Conservation (phyloP, 1,140 invertebrate species). For the Trichogramma pretiosum region DNA sequence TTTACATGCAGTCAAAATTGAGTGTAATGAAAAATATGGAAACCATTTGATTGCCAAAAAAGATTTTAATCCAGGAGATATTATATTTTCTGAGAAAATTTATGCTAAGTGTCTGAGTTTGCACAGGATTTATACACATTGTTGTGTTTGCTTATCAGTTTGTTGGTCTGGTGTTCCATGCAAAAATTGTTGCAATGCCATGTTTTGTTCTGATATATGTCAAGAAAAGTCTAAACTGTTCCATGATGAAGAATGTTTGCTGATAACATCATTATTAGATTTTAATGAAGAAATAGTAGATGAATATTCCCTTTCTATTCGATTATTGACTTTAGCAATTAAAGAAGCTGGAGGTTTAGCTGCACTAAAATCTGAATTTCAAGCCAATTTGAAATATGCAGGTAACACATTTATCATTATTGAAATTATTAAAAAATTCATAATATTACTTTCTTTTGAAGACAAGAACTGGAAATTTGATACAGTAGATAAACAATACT, state of each 20-base stretch:
- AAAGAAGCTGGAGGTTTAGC: constrained; percentile 44
- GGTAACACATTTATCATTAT: constrained; percentile 27
- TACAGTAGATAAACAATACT: constrained; percentile 38
- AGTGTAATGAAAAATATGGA: constrained; percentile 48
- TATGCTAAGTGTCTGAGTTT: constrained; percentile 57
- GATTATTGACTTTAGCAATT: constrained; percentile 51
- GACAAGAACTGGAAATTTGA: too few relatives aligned
- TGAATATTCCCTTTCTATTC: constrained; percentile 56
- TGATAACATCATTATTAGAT: constrained; percentile 53
- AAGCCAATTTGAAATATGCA: constrained; percentile 34
- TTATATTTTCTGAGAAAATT: constrained; percentile 66
- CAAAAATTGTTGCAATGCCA: constrained; percentile 50
- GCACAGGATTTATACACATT: constrained; percentile 52
- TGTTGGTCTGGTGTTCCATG: constrained; percentile 55
- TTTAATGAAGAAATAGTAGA: constrained; percentile 51
- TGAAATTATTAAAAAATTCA: too few relatives aligned
- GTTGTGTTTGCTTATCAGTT: constrained; percentile 63
- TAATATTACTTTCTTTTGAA: too few relatives aligned
- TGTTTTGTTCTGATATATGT: constrained; percentile 67
- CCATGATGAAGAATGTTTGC: constrained; percentile 67
- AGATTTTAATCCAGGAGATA: constrained; percentile 61
- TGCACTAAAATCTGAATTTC: constrained; percentile 38
- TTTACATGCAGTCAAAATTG: constrained; percentile 46
- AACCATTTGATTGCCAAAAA: constrained; percentile 53
- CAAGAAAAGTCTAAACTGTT: constrained; percentile 51